Evolutionary conservation across 2,797 vertebrate species (phyloP).

Genomic region (Anguilla anguilla): DNA sequence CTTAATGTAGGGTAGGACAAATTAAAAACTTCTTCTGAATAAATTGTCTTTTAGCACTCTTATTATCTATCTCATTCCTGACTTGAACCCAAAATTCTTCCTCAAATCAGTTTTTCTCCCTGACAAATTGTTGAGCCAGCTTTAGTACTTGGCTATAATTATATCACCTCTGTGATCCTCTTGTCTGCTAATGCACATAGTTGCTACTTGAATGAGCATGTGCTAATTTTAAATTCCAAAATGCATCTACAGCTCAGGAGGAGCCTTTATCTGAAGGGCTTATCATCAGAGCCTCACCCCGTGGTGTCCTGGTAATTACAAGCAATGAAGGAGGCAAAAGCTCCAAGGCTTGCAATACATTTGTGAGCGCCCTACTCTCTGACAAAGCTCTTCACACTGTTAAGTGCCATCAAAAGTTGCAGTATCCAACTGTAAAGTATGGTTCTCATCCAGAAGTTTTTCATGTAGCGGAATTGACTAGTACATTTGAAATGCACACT

Average conservation of each 20-base stretch:
- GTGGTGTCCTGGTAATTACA: not conserved
- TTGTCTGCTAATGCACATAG: not conserved
- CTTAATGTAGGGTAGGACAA: not conserved
- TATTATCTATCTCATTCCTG: not conserved
- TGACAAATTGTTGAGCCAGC: not conserved
- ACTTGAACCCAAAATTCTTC: slow-evolving; percentile 1
- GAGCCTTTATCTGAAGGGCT: not conserved
- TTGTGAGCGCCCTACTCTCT: not conserved
- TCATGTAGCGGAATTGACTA: not conserved
- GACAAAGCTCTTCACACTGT: not conserved
- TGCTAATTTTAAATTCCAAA: not conserved
- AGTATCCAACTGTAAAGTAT: not conserved
- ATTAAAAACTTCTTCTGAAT: not conserved
- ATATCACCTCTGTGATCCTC: not conserved
- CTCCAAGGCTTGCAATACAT: not conserved
- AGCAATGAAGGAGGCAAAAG: not conserved
- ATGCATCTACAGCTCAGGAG: not conserved
- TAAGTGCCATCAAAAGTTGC: not conserved
- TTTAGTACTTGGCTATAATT: not conserved
- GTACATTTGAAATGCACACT: not conserved
- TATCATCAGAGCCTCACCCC: not conserved
- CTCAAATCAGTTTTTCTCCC: not conserved
- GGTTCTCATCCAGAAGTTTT: not conserved
- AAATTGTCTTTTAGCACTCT: not conserved
- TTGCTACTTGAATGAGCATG: not conserved